These are phyloP conservation scores for Xanthia togata DNA, from an alignment of 2,888 invertebrate species.

Conservation along the genomic window DNA sequence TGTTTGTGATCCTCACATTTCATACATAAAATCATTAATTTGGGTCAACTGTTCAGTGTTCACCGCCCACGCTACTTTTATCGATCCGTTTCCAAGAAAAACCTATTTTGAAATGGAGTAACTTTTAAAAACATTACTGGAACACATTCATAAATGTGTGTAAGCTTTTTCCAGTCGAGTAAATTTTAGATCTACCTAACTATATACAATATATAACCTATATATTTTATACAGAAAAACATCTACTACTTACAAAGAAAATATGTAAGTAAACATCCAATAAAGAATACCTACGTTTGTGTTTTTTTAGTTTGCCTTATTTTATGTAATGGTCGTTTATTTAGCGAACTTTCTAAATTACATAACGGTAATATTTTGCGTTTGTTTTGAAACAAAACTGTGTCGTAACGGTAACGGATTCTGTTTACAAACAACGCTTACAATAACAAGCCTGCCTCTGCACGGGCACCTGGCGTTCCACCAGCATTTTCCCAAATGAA, in stretches of 20 bases:
- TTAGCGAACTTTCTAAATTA: slow-evolving; percentile 79
- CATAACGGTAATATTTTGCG: slow-evolving; percentile 76
- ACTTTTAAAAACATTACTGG: slow-evolving; percentile 20
- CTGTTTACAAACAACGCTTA: slow-evolving; percentile 67
- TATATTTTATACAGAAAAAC: slow-evolving; percentile 8
- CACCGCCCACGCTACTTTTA: slow-evolving; percentile 35
- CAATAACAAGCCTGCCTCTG: slow-evolving; percentile 51
- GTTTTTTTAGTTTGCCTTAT: slow-evolving; percentile 23
- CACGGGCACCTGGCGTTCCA: slow-evolving; percentile 25
- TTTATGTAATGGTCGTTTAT: slow-evolving; percentile 50
- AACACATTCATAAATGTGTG: background rate
- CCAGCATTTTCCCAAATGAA: slow-evolving; percentile 43
- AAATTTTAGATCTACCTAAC: slow-evolving; percentile 7
- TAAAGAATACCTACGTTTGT: slow-evolving; percentile 3
- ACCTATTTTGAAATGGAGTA: slow-evolving; percentile 22
- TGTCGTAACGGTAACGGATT: slow-evolving; percentile 74
- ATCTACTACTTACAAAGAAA: slow-evolving; percentile 10
- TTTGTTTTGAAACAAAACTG: slow-evolving; percentile 77
- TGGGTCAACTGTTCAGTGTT: slow-evolving; percentile 36
- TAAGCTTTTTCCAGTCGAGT: slow-evolving; percentile 19
- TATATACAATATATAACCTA: too few species aligned
- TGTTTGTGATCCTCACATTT: slow-evolving; percentile 40
- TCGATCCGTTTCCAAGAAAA: slow-evolving; percentile 54
- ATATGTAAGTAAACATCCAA: slow-evolving; percentile 28
- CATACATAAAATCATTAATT: slow-evolving; percentile 41